Base-by-base conservation (phyloP, 2,888 invertebrate genomes). In the Metacarcinus magister region DNA sequence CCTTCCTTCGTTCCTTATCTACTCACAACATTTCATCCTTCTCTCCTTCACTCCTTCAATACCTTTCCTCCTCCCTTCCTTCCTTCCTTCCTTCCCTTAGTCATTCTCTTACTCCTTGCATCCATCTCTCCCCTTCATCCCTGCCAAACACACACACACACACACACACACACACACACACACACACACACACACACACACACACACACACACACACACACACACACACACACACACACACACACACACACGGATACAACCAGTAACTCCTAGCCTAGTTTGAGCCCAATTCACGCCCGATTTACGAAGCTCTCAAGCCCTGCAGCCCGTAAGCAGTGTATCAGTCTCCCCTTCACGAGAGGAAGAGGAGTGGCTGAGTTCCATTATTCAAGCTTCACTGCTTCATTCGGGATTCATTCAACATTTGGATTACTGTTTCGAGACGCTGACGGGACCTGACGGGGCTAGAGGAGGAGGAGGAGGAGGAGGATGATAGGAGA, bases 391-490 rank as follows among this genome's bases (percentile, higher is more conserved):
- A 23, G 82, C 67, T 82, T 32, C 32, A 13, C 32, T 82, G 82
- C 82, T 82, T 82, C 82, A 82, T 82, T 82, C 82, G 28, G 10
- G 82, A 82, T 82, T 32, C 82, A 82, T 82, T 82, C 82, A 82
- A 82, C 82, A 82, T 82, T 82, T 82, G 82, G 82, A 82, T 82
- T 82, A 82, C 82, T 32, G 82, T 82, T 82, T 82, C 82, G 32
- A 82, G 82, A 82, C 32, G 82, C 82, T 82, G 82, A 82, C 82
- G 82, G 82, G 32, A 32, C 82, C 82, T 82, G 82, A 13, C 8
- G 32, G 5, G 82, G 82, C 82, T 82, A 7, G 82, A 32, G 75
- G 82, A 13, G 82, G 7, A 4, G 82, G 28, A 32, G 32, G 28
- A 8, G 32, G 0, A 82, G 32, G 5, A 28, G 75, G n/a, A 28